phyloP scores from a whole-genome alignment of 2,888 invertebrate genomes.

The Cheiracanthium punctorium region DNA sequence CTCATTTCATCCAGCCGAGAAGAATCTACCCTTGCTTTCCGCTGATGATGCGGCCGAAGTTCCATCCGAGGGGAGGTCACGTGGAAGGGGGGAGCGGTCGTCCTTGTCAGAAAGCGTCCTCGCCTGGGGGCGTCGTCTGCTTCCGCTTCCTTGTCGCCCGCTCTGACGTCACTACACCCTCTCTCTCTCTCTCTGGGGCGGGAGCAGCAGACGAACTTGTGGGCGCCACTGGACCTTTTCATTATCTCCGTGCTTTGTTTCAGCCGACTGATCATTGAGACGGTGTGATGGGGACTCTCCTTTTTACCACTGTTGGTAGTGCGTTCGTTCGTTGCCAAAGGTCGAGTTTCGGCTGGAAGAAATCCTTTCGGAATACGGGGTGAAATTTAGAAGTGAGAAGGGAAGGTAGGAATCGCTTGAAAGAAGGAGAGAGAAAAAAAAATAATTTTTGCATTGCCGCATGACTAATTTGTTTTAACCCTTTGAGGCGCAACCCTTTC shows the following conservation, averaged over 20 bases:
- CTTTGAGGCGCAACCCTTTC: too few relatives aligned
- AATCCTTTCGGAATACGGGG: too few relatives aligned
- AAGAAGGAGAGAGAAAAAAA: too few relatives aligned
- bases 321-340: too few relatives aligned
- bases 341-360: too few relatives aligned
- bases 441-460: too few relatives aligned
- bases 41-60: neutral
- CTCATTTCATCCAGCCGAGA: neutral
- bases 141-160: constrained; percentile 66
- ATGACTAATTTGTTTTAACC: too few relatives aligned
- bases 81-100: constrained; percentile 45
- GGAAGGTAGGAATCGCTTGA: too few relatives aligned
- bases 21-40: neutral
- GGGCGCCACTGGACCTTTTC: neutral
- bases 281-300: too few relatives aligned
- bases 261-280: neutral
- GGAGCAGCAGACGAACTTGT: neutral
- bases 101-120: constrained; percentile 52
- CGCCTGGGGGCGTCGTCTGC: constrained; percentile 62
- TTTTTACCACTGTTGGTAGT: too few relatives aligned
- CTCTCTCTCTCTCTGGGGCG: neutral
- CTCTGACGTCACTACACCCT: neutral
- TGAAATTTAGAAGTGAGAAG: too few relatives aligned
- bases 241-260: neutral
- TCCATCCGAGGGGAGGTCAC: constrained; percentile 11